Base-by-base conservation (phyloP, 2,797 vertebrate genomes). In the Acanthurus lineatus region DNA sequence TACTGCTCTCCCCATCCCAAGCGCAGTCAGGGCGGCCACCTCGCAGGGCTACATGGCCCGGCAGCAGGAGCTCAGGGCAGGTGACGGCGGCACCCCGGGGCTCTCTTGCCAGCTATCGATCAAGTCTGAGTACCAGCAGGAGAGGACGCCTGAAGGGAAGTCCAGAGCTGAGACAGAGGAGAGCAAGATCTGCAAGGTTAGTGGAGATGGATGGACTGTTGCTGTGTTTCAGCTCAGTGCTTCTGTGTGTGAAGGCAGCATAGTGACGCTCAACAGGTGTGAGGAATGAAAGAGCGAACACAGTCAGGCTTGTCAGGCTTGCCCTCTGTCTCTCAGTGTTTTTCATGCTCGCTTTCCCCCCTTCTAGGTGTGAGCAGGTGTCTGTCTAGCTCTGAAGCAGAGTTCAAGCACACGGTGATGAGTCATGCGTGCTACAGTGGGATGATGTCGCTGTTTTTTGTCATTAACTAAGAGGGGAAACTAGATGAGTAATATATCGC, bases 131-230 rank as follows among this genome's bases (percentile, higher is more conserved):
- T 95, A 95, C 91, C 95, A 94, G 91, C 95, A 95, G 84, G 94
- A 93, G 79, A 96, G 90, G 91, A 86, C 38, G 7, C 22, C 82
- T 72, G 91, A 95, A 85, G 93, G 90, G 80, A 93, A 94, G 93
- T 65, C 88, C 86, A 83, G 83, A 74, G 85, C 81, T 69, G 95
- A 97, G 84, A 93, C 92, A 0, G 97, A 98, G 93, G 97, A 99
- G 84, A 97, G 95, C 91, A 97, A 97, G 96, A 98, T 99, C 95
- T 97, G 98, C 96, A 95, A 95, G 95, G 95, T 96, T 59, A 92
- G 94, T 94, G 69, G 58, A 67, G 68, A 15, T 4, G 35, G 22
- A 67, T 56, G 0, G 42, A 63, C 17, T 72, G 16, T 14, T 2
- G 16, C n/a, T 40, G 17, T 17, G 62, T 44, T 4, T 42, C 45